Base-by-base conservation (phyloP, 2,888 invertebrate genomes). In the Lysandra bellargus region DNA sequence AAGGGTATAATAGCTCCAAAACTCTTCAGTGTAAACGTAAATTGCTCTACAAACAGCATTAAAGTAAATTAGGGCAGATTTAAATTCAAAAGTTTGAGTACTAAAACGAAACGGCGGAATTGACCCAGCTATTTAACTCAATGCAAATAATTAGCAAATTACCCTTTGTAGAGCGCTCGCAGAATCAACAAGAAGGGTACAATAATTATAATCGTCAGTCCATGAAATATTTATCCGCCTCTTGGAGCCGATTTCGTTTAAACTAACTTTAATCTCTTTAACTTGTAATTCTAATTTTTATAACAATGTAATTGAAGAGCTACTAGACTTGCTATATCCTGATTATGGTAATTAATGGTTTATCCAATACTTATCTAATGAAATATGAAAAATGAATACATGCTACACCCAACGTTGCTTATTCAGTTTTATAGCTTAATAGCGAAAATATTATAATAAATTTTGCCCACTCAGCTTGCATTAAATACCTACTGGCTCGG, bases 141-240 rank as follows among this genome's bases (percentile, higher is more conserved):
- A 49, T 30, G 75, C 44, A 49, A 75, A 75, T 75, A 75, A 75
- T 75, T 75, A 75, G 75, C 49, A 49, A 75, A 75, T 75, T 49
- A 75, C 49, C 49, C 75, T 44, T 44, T 75, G 75, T 49, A 9
- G 44, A 23, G 23, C 75, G 44, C 44, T 30, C 23, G 23, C 44
- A 23, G 75, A 75, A 75, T 75, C 49, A 75, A 75, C 75, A 49
- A 75, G 75, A 30, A 74, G 44, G 74, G 23, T 23, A 23, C 23
- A 4, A n/a, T n/a, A 44, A 74, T 74, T 78, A 80, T 80, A 82
- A 81, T 79, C 80, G 82, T 85, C 85, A 30, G 33, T 33, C 64
- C 2, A 69, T 4, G 64, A 33, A 69, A 30, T 30, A 12, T 30
- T 69, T 69, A 69, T 9, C 33, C 30, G 64, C 14, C 64, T 33